phyloP scores from a whole-genome alignment of 2,888 invertebrate genomes.

The Macrophya alboannulata region DNA sequence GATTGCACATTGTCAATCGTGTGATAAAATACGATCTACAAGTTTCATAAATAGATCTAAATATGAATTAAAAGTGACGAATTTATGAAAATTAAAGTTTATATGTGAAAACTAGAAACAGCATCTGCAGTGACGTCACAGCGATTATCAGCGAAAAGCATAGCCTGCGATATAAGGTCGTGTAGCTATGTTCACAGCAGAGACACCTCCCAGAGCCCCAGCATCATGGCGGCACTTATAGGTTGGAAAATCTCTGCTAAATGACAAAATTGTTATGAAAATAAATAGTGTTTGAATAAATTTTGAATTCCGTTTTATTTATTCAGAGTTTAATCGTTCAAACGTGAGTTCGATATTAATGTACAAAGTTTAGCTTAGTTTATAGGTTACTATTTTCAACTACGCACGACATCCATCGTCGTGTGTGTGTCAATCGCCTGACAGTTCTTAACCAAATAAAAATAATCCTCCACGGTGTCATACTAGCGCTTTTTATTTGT shows the following conservation, averaged over 20 bases:
- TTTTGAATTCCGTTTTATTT: not conserved
- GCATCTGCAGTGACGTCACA: not conserved
- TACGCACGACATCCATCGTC: not conserved
- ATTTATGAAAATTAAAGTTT: not conserved
- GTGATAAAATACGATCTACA: not conserved
- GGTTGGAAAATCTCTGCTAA: conserved; percentile 36
- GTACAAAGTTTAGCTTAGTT: not conserved
- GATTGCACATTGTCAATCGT: not conserved
- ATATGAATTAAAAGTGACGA: not conserved
- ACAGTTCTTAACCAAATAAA: conserved; percentile 33
- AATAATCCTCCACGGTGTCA: not conserved
- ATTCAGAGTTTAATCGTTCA: not conserved
- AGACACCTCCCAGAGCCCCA: conserved; percentile 32
- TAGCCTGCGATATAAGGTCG: not conserved
- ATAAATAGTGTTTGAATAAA: conserved; percentile 20
- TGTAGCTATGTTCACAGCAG: not conserved
- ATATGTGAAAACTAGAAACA: not conserved
- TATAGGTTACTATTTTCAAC: not conserved
- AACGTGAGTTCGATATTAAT: conserved; percentile 21
- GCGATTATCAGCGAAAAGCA: too few relatives aligned
- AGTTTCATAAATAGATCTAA: not conserved
- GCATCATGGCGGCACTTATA: conserved; percentile 51
- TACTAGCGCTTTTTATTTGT: not conserved
- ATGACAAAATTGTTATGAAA: not conserved
- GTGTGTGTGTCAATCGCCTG: conserved; percentile 5